Conservation (phyloP, 2,113 vertebrate genomes). For the Odocoileus virginianus region DNA sequence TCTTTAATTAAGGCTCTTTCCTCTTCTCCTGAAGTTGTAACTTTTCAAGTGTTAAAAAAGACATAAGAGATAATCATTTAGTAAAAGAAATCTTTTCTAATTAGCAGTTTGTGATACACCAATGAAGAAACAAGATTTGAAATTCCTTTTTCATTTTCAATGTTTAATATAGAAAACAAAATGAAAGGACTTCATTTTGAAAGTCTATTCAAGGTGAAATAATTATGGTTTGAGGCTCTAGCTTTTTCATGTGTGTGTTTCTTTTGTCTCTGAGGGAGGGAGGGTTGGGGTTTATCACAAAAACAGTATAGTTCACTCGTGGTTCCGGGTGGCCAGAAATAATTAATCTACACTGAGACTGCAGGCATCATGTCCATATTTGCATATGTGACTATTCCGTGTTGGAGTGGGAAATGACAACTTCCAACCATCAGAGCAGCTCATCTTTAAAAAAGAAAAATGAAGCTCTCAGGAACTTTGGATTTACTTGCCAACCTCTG, state of each 20-base stretch:
- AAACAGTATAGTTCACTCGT: not conserved
- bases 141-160: conserved; percentile 62
- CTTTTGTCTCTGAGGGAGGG: conserved; percentile 31
- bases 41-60: conserved; percentile 83
- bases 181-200: conserved; percentile 25
- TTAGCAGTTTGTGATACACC: conserved; percentile 73
- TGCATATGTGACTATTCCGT: conserved; percentile 11
- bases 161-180: conserved; percentile 50
- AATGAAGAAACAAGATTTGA: conserved; percentile 70
- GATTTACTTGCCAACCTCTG: conserved; percentile 12
- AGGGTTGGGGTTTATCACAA: not conserved
- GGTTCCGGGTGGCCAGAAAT: conserved; percentile 30
- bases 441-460: conserved; percentile 53
- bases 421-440: not conserved
- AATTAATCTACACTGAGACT: conserved; percentile 41
- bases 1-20: conserved; percentile 81
- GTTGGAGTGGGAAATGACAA: conserved; percentile 29
- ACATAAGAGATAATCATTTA: conserved; percentile 77
- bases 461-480: not conserved
- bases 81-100: conserved; percentile 77
- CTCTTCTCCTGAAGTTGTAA: conserved; percentile 76
- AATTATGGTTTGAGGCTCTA: not conserved
- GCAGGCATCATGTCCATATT: not conserved
- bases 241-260: not conserved
- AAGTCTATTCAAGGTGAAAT: conserved; percentile 53